Base-by-base conservation (phyloP, 2,113 vertebrate genomes). In the Fukomys damarensis region DNA sequence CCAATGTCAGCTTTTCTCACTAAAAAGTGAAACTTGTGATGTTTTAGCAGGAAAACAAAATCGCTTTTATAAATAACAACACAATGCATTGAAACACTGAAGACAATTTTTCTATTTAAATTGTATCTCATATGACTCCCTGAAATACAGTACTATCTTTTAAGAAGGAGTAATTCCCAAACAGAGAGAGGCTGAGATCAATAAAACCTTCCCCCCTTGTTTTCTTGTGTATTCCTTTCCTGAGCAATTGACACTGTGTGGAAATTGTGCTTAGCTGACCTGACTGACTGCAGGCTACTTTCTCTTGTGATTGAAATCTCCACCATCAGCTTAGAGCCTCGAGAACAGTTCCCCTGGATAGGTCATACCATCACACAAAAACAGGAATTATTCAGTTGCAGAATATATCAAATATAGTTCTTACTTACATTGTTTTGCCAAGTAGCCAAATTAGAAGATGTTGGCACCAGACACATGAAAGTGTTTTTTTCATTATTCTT, bases 321-420 rank as follows among this genome's bases (percentile, higher is more conserved):
- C 61, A 20, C 10, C 7, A 80, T 68, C 74, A 72, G 26, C 77
- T 65, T 84, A 92, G 83, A 59, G 2, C 80, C 7, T 0, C 59
- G 81, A 56, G n/a, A 83, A 35, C 41, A 22, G 12, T 79, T 94
- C 35, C 83, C 20, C 81, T 0, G 1, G 38, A 95, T 91, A 93
- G 24, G 74, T 65, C 74, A 82, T 30, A 54, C 93, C 43, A 83
- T 65, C 95, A 92, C 77, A 63, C 95, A 96, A 93, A 96, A 77
- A 0, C 72, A 1, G 7, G 11, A 83, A 97, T 84, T 82, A 80
- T 59, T 95, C 94, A 86, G 0, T 52, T 86, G 65, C 30, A 82
- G 5, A 77, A 83, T 58, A 80, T 14, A 52, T n/a, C 80, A 94
- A 88, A 59, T 3, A 68, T 94, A 13, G 13, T 70, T 96, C 63